phyloP scores from a whole-genome alignment of 2,113 vertebrate genomes.

The Irena cyanogastra region DNA sequence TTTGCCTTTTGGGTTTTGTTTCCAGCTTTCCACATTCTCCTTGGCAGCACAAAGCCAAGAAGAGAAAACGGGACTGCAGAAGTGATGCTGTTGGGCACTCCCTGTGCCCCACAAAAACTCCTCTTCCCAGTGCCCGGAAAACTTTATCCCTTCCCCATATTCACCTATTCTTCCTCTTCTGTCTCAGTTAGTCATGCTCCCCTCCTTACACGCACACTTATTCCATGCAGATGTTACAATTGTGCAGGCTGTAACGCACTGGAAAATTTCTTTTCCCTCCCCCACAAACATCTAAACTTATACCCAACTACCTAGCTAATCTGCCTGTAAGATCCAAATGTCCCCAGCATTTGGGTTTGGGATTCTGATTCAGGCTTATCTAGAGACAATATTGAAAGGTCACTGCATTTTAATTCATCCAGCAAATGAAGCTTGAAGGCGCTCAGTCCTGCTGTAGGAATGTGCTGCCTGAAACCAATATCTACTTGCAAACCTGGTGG shows the following conservation, averaged over 20 bases:
- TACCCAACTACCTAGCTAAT: neutral
- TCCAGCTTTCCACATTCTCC: neutral
- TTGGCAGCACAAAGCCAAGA: neutral
- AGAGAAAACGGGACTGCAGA: neutral
- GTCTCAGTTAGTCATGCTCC: neutral
- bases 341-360: neutral
- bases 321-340: neutral
- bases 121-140: neutral
- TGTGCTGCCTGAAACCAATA: neutral
- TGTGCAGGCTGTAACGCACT: neutral
- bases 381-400: neutral
- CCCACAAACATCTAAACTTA: conserved; percentile 27
- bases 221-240: neutral
- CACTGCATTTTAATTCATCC: neutral
- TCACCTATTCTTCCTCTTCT: neutral
- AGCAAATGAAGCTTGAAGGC: neutral
- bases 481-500: neutral
- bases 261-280: conserved; percentile 10
- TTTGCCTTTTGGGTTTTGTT: neutral
- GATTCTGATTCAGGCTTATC: conserved; percentile 2
- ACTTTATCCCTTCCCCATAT: neutral
- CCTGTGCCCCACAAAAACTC: neutral
- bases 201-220: neutral
- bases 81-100: neutral
- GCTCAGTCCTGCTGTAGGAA: neutral